Conservation (phyloP, 2,113 vertebrate genomes). For the Rhea pennata region DNA sequence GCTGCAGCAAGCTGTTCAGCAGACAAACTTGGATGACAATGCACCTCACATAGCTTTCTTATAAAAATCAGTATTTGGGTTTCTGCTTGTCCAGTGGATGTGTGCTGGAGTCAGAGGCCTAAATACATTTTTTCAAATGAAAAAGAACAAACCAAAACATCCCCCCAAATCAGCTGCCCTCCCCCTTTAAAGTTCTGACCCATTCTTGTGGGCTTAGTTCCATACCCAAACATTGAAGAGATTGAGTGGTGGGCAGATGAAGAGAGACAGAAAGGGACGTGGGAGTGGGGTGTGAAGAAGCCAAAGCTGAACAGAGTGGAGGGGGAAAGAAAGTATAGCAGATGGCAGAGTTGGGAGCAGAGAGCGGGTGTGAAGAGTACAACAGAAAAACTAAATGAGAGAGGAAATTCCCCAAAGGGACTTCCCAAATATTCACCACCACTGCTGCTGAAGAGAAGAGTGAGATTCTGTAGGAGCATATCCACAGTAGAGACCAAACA, state of each 20-base stretch:
- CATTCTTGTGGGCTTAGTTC: conserved; percentile 71
- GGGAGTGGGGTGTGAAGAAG: conserved; percentile 86
- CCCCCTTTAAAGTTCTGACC: conserved; percentile 66
- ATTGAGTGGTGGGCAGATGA: conserved; percentile 83
- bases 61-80: conserved; percentile 38
- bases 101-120: conserved; percentile 53
- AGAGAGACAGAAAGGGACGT: conserved; percentile 83
- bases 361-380: conserved; percentile 84
- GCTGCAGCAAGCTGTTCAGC: conserved; percentile 60
- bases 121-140: neutral
- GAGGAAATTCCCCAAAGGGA: conserved; percentile 87
- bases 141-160: conserved; percentile 33
- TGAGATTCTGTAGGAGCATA: conserved; percentile 62
- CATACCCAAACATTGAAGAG: conserved; percentile 77
- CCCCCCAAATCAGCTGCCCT: conserved; percentile 19
- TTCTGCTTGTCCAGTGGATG: conserved; percentile 46
- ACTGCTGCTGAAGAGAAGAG: conserved; percentile 69
- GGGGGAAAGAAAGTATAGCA: conserved; percentile 81
- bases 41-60: conserved; percentile 65
- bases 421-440: conserved; percentile 83
- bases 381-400: conserved; percentile 80
- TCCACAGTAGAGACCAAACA: conserved; percentile 61
- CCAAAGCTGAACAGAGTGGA: conserved; percentile 82
- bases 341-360: conserved; percentile 84
- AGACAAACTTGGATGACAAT: conserved; percentile 68